These are phyloP conservation scores for Heliconius hermathena DNA, from an alignment of 1,140 invertebrate genomes.

Conservation along the genomic window DNA sequence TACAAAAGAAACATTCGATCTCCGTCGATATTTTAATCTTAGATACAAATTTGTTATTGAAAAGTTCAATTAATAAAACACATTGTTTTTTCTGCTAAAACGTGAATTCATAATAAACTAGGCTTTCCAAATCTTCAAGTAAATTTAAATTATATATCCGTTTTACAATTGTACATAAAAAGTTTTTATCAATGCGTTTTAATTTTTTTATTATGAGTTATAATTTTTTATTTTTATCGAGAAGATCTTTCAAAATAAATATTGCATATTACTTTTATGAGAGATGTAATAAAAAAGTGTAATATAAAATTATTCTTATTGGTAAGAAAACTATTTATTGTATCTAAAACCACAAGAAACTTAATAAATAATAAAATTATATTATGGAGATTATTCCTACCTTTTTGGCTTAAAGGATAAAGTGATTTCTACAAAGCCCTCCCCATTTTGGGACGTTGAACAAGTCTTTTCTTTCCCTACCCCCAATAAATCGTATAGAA, in stretches of 20 bases:
- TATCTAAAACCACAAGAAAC: background rate
- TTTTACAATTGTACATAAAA: background rate
- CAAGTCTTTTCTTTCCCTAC: background rate
- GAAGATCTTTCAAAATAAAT: background rate
- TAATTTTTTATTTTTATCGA: background rate
- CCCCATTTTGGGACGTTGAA: background rate
- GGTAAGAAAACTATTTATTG: background rate
- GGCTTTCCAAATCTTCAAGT: background rate
- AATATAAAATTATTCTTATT: background rate
- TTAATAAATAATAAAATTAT: background rate
- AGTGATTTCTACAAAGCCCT: background rate
- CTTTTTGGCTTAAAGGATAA: conserved; percentile 5
- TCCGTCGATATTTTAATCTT: background rate
- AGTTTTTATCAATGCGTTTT: background rate
- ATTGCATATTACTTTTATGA: background rate
- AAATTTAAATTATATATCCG: background rate
- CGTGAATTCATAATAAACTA: background rate
- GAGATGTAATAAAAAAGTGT: background rate
- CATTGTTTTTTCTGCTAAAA: background rate
- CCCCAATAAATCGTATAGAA: background rate
- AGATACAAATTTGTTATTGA: background rate
- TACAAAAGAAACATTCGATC: background rate
- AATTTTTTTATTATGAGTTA: background rate
- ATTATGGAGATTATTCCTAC: background rate
- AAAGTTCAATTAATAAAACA: background rate